These are phyloP conservation scores for Vanessa atalanta DNA, from an alignment of 1,140 invertebrate genomes.

Conservation along the genomic window DNA sequence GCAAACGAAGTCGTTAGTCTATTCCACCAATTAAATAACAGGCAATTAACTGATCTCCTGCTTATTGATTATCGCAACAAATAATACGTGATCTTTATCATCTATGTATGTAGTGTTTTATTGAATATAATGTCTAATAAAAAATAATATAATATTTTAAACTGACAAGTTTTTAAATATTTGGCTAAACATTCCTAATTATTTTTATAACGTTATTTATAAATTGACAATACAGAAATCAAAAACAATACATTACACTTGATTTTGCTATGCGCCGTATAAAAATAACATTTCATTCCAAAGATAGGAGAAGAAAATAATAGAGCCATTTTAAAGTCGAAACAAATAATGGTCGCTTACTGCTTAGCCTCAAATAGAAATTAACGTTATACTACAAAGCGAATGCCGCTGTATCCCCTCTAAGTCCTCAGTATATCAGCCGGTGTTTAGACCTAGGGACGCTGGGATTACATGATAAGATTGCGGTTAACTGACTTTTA, in stretches of 20 bases:
- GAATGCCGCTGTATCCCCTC: conserved; percentile 22
- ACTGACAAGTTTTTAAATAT: too few relatives aligned
- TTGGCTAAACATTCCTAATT: too few relatives aligned
- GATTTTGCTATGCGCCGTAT: neutral
- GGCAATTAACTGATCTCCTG: too few relatives aligned
- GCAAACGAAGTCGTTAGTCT: too few relatives aligned
- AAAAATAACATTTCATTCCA: conserved; percentile 2
- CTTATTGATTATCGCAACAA: too few relatives aligned
- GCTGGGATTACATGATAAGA: conserved; percentile 24
- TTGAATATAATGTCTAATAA: too few relatives aligned
- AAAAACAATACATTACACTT: neutral
- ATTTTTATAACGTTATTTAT: too few relatives aligned
- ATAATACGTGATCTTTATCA: too few relatives aligned
- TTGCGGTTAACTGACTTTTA: conserved; percentile 26
- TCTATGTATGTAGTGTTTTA: neutral
- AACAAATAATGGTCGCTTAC: conserved; percentile 10
- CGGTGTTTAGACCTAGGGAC: conserved; percentile 29
- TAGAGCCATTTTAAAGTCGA: conserved; percentile 6
- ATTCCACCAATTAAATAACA: too few relatives aligned
- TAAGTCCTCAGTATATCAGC: conserved; percentile 27
- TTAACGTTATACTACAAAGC: conserved; percentile 21
- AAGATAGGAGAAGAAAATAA: neutral
- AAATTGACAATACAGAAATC: too few relatives aligned
- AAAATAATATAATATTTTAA: too few relatives aligned
- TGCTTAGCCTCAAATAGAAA: conserved; percentile 23